Percentiles rank a stretch among this genome's conserved stretches.
These are phyloP conservation scores for Drosophila kohkoa DNA, from an alignment of 1,140 invertebrate genomes.

Conservation along the genomic window DNA sequence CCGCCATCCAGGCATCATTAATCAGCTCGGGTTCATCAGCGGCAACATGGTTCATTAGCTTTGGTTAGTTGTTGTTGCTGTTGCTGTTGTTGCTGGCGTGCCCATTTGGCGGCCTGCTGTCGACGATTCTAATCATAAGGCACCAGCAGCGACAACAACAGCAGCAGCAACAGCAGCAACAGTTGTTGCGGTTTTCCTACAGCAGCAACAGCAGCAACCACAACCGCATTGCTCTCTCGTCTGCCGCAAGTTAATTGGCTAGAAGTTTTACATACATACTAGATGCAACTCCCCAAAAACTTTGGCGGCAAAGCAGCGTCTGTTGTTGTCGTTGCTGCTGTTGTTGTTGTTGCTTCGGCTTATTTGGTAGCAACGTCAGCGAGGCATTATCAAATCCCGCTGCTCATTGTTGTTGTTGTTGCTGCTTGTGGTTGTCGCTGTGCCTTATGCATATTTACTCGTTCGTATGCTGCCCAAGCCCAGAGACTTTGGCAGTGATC, in stretches of 20 bases:
- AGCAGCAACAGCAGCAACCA: background rate
- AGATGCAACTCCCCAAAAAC: constrained; percentile 34
- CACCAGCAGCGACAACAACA: constrained; percentile 54
- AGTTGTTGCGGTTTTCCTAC: constrained; percentile 19
- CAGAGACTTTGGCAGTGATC: constrained; percentile 67
- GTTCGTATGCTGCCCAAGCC: constrained; percentile 44
- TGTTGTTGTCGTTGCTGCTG: constrained; percentile 1
- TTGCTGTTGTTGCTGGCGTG: constrained; percentile 43
- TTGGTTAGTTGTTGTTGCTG: constrained; percentile 70
- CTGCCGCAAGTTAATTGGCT: constrained; percentile 76
- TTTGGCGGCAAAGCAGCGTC: constrained; percentile 61
- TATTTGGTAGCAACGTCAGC: constrained; percentile 62
- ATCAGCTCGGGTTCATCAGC: constrained; percentile 81
- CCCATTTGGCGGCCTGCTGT: constrained; percentile 68
- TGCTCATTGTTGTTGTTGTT: constrained; percentile 32
- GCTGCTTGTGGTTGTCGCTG: constrained; percentile 1
- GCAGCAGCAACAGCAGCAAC: constrained; percentile 15
- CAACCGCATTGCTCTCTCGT: constrained; percentile 23
- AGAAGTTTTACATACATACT: constrained; percentile 79
- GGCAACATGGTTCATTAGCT: constrained; percentile 82
- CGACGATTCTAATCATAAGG: constrained; percentile 82
- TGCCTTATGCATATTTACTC: constrained; percentile 66
- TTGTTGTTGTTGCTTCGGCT: constrained; percentile 44
- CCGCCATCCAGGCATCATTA: constrained; percentile 62
- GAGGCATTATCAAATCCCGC: constrained; percentile 66